phyloP scores from a whole-genome alignment of 2,888 invertebrate species.

The Lucinisca nassula region DNA sequence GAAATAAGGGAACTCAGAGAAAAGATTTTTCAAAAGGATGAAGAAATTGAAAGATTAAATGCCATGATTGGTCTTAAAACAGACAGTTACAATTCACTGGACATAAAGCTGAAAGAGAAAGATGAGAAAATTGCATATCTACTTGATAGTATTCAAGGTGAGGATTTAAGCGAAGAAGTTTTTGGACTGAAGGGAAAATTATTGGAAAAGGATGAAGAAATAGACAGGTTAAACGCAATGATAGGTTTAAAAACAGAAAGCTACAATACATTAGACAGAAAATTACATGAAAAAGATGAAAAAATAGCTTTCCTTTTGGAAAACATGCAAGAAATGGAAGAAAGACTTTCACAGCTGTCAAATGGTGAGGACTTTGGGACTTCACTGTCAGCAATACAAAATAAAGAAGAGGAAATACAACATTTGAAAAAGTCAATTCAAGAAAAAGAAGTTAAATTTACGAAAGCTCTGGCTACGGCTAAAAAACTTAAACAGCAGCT shows the following conservation, averaged over 20 bases:
- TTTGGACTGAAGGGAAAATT: not conserved
- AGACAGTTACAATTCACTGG: not conserved
- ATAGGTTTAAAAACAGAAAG: not conserved
- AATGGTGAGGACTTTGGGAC: not conserved
- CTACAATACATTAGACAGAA: slow-evolving; percentile 20
- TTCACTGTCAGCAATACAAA: slow-evolving; percentile 37
- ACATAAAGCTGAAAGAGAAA: slow-evolving; percentile 66
- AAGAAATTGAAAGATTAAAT: slow-evolving; percentile 20
- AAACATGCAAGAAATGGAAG: slow-evolving; percentile 83
- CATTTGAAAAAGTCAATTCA: slow-evolving; percentile 64
- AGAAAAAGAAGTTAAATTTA: slow-evolving; percentile 80
- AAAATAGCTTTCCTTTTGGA: slow-evolving; percentile 79
- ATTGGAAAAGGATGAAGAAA: slow-evolving; percentile 15
- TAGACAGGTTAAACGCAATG: slow-evolving; percentile 16
- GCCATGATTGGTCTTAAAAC: slow-evolving; percentile 3
- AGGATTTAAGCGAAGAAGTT: not conserved
- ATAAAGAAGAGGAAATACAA: slow-evolving; percentile 61
- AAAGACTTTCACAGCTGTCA: slow-evolving; percentile 72
- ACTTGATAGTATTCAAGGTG: not conserved
- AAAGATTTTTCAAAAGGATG: slow-evolving; percentile 11
- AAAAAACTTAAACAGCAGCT: slow-evolving; percentile 84
- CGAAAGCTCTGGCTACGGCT: slow-evolving; percentile 83
- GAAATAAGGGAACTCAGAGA: not conserved
- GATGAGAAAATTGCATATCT: slow-evolving; percentile 79
- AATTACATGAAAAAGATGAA: slow-evolving; percentile 74